Percentiles rank a stretch among this genome's conserved stretches.
Conservation (phyloP, 1,140 invertebrate species). For the Dufourea novaeangliae region DNA sequence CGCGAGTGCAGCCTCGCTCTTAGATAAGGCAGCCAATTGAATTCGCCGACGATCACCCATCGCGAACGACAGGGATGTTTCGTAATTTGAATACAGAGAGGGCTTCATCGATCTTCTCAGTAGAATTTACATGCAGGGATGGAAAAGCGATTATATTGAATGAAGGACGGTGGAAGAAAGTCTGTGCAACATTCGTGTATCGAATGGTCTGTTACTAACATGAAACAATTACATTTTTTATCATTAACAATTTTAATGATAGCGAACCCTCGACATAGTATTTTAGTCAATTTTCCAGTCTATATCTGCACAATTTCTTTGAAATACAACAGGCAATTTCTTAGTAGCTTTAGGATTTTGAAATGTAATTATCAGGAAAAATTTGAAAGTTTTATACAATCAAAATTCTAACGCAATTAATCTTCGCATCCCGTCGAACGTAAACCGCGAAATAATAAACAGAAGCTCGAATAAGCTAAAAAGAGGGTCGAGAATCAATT, state of each 20-base stretch:
- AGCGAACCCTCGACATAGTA: too few species aligned
- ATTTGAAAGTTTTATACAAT: too few species aligned
- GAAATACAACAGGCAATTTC: too few species aligned
- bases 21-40: conserved; percentile 44
- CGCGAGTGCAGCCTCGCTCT: conserved; percentile 24
- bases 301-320: too few species aligned
- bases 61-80: conserved; percentile 24
- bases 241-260: too few species aligned
- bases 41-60: conserved; percentile 17
- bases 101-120: background rate
- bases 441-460: background rate
- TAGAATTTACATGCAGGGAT: background rate
- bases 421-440: too few species aligned
- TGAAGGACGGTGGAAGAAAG: background rate
- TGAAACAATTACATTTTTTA: too few species aligned
- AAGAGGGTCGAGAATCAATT: background rate
- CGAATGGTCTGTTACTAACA: background rate
- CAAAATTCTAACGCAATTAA: too few species aligned
- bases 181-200: background rate
- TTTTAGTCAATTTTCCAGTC: too few species aligned
- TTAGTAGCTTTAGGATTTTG: too few species aligned
- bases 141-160: conserved; percentile 3
- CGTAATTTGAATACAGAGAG: conserved; percentile 13
- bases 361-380: too few species aligned
- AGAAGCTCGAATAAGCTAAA: background rate